Percentiles rank a stretch among this genome's conserved stretches.
Evolutionary conservation across 2,113 vertebrate species (phyloP).

Genomic region (Burhinus oedicnemus): DNA sequence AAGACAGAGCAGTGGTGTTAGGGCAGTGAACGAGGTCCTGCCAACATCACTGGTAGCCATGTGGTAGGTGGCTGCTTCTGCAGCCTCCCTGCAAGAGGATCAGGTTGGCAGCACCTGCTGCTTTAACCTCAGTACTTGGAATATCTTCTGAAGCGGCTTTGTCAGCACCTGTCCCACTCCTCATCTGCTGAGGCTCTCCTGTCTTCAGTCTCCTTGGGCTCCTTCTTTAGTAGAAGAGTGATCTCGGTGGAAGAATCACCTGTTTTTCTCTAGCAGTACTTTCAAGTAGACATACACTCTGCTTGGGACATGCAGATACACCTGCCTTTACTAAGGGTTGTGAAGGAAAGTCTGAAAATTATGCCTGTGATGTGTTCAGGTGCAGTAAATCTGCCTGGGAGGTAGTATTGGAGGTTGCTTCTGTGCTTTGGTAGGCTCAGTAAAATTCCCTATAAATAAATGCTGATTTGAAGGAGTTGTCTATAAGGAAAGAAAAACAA

Average conservation of each 20-base stretch:
- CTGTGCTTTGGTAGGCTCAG: not conserved
- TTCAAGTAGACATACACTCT: not conserved
- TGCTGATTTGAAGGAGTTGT: not conserved
- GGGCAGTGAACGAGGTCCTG: not conserved
- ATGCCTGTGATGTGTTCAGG: not conserved
- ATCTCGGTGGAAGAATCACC: not conserved
- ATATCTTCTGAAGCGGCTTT: conserved; percentile 20
- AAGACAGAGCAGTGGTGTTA: not conserved
- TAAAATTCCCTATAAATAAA: not conserved
- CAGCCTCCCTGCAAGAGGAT: not conserved
- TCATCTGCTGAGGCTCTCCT: conserved; percentile 10
- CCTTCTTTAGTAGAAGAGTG: not conserved
- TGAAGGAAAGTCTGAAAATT: not conserved
- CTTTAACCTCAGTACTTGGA: conserved; percentile 30
- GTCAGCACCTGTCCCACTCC: not conserved
- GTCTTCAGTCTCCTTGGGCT: not conserved
- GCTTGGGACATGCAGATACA: not conserved
- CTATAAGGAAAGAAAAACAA: not conserved
- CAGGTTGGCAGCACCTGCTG: conserved; percentile 46
- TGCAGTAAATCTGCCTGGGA: not conserved
- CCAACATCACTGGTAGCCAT: not conserved
- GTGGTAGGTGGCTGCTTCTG: not conserved
- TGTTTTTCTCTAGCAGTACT: not conserved
- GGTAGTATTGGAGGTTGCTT: not conserved
- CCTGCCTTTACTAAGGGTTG: not conserved